phyloP scores from a whole-genome alignment of 2,797 vertebrate genomes.

The Sphaeramia orbicularis region DNA sequence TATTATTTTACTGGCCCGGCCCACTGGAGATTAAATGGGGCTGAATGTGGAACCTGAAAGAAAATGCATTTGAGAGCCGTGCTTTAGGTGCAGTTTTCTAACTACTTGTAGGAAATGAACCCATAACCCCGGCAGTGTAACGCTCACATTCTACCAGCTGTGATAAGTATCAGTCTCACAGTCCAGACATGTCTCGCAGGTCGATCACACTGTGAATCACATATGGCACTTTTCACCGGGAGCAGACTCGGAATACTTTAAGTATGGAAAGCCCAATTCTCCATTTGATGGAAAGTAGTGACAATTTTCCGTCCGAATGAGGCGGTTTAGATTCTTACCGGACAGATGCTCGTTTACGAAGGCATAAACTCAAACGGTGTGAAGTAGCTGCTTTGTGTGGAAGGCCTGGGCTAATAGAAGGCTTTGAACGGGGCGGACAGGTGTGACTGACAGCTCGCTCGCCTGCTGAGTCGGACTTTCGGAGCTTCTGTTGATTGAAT shows the following conservation, averaged over 20 bases:
- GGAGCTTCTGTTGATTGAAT: too few relatives aligned
- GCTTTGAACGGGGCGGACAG: too few relatives aligned
- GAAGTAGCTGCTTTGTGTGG: too few relatives aligned
- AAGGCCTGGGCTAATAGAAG: too few relatives aligned
- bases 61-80: too few relatives aligned
- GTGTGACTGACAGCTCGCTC: too few relatives aligned
- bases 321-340: not conserved
- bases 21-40: too few relatives aligned
- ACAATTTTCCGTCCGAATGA: not conserved
- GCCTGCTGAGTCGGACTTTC: too few relatives aligned
- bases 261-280: not conserved
- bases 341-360: not conserved
- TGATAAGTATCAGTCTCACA: conserved; percentile 56
- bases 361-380: not conserved
- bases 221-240: conserved; percentile 37
- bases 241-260: conserved; percentile 7
- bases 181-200: conserved; percentile 41
- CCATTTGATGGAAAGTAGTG: not conserved
- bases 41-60: too few relatives aligned
- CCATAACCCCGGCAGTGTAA: conserved; percentile 25
- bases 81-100: not conserved
- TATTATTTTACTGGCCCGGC: too few relatives aligned
- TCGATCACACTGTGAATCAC: conserved; percentile 45
- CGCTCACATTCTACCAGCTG: conserved; percentile 40
- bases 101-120: conserved; percentile 40